Conservation (phyloP, 2,888 invertebrate genomes). For the Tetragnatha montana region DNA sequence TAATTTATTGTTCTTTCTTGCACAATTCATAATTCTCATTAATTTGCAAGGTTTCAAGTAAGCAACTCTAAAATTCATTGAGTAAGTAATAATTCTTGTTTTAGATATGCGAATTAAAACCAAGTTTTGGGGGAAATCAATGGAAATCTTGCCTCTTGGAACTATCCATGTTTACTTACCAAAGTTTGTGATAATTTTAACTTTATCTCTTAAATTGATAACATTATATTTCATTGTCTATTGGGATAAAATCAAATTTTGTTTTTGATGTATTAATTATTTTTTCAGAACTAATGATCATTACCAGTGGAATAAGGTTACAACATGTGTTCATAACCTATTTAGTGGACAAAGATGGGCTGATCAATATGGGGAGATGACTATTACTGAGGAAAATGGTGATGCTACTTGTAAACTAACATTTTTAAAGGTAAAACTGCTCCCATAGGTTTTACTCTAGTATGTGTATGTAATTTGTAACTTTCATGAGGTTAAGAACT, state of each 20-base stretch:
- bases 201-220: neutral
- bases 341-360: constrained; percentile 90
- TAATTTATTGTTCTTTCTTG: no score
- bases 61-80: no score
- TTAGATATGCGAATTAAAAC: constrained; percentile 86
- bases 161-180: constrained; percentile 81
- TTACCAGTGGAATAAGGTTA: constrained; percentile 88
- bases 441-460: no score
- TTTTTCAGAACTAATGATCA: constrained; percentile 81
- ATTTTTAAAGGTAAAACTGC: constrained; percentile 83
- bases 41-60: no score
- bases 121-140: constrained; percentile 93
- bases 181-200: constrained; percentile 74
- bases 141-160: constrained; percentile 89
- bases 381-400: constrained; percentile 81
- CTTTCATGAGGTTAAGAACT: no score
- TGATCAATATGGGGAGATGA: constrained; percentile 89
- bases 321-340: constrained; percentile 89
- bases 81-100: constrained; percentile 16
- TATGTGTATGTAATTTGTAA: no score
- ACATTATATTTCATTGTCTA: neutral
- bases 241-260: neutral
- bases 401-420: constrained; percentile 84
- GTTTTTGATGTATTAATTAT: constrained; percentile 1
- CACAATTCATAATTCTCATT: no score